phyloP scores from a whole-genome alignment of 2,113 vertebrate species.

The Sardina pilchardus region DNA sequence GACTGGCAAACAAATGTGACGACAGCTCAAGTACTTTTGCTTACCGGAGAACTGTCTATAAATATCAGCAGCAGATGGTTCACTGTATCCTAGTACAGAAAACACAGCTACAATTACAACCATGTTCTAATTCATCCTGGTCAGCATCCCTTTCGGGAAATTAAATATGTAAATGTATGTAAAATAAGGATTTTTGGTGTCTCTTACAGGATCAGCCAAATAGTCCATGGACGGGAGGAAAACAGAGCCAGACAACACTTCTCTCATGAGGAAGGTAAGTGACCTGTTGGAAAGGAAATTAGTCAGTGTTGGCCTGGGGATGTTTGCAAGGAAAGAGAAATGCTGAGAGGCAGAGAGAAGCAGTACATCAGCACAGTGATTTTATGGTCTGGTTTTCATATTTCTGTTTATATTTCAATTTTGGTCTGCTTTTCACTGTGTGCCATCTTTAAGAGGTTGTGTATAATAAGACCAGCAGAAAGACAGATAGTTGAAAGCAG shows the following conservation, averaged over 20 bases:
- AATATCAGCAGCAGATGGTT: constrained; percentile 93
- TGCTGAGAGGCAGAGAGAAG: constrained; percentile 17
- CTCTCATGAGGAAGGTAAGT: constrained; percentile 88
- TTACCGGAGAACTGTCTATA: constrained; percentile 92
- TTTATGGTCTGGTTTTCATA: not conserved
- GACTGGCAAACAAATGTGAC: not conserved
- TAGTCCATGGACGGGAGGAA: constrained; percentile 97
- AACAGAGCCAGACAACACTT: constrained; percentile 93
- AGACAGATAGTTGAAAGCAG: not conserved
- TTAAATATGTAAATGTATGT: not conserved
- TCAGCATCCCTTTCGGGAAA: not conserved
- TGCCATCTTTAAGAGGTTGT: not conserved
- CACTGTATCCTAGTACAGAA: constrained; percentile 84
- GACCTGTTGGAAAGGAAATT: constrained; percentile 74
- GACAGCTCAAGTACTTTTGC: constrained; percentile 61
- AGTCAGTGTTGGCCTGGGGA: constrained; percentile 36
- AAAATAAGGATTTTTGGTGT: not conserved
- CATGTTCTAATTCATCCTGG: not conserved
- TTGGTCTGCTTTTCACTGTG: not conserved
- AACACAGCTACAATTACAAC: constrained; percentile 27
- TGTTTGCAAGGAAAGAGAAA: constrained; percentile 45
- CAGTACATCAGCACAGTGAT: not conserved
- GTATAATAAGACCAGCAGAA: not conserved
- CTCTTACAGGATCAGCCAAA: constrained; percentile 94
- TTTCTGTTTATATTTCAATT: not conserved